Evolutionary conservation across 2,113 vertebrate species (phyloP).

Genomic region (Poecile atricapillus): DNA sequence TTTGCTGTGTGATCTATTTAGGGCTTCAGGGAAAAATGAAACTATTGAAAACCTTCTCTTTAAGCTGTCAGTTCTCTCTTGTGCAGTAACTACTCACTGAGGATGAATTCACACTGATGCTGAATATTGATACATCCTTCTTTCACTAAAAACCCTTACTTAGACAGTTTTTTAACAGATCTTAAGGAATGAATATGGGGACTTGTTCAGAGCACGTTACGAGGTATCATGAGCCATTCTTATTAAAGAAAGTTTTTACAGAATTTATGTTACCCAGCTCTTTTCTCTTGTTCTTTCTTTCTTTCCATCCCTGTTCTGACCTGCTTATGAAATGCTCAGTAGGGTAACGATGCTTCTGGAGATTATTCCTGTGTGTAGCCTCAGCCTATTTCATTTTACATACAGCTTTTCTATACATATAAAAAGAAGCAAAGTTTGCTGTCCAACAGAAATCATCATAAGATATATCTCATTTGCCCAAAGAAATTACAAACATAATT

Average conservation of each 20-base stretch:
- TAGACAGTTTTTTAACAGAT: background rate
- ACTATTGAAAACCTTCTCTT: constrained; percentile 32
- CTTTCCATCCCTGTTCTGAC: background rate
- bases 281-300: background rate
- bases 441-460: background rate
- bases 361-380: background rate
- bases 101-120: constrained; percentile 6
- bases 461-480: background rate
- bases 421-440: background rate
- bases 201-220: background rate
- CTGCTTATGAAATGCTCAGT: background rate
- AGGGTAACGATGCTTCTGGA: background rate
- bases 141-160: background rate
- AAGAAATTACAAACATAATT: background rate
- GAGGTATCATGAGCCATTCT: background rate
- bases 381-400: background rate
- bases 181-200: background rate
- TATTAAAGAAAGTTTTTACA: background rate
- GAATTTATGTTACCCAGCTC: background rate
- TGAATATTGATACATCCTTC: constrained; percentile 31
- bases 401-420: background rate
- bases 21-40: constrained; percentile 10
- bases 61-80: constrained; percentile 21
- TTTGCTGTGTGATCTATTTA: constrained; percentile 51
- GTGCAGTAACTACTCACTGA: background rate